Evolutionary conservation across 2,797 vertebrate species (phyloP).

Genomic region (Dendrocincla fuliginosa): DNA sequence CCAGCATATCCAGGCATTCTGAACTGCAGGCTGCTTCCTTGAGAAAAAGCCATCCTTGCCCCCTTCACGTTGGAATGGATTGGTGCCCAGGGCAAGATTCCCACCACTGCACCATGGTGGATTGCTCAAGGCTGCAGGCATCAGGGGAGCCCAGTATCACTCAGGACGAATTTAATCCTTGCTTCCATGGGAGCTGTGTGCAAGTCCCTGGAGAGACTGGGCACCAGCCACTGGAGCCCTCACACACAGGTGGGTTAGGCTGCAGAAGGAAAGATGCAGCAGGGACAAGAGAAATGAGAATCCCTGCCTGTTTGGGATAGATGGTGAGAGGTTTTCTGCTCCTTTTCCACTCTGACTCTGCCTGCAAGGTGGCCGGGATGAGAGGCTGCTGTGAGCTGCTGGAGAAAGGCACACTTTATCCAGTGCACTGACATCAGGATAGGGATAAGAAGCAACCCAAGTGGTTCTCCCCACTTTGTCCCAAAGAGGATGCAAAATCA

Average conservation of each 20-base stretch:
- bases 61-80: rapidly evolving
- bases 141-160: rapidly evolving
- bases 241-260: neutral
- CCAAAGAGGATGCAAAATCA: neutral
- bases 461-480: neutral
- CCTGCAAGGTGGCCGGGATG: neutral
- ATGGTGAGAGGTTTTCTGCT: neutral
- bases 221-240: neutral
- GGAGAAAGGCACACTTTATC: neutral
- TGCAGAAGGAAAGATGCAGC: neutral
- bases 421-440: neutral
- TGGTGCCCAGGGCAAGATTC: neutral
- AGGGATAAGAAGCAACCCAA: neutral
- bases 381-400: neutral
- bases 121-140: neutral
- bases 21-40: neutral
- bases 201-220: neutral
- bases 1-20: neutral
- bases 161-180: neutral
- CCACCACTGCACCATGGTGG: rapidly evolving
- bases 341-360: rapidly evolving
- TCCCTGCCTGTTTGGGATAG: neutral
- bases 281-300: neutral
- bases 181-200: neutral
- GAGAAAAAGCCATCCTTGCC: too few relatives aligned